phyloP scores from a whole-genome alignment of 2,797 vertebrate species.

The Gadopsis bispinosus region DNA sequence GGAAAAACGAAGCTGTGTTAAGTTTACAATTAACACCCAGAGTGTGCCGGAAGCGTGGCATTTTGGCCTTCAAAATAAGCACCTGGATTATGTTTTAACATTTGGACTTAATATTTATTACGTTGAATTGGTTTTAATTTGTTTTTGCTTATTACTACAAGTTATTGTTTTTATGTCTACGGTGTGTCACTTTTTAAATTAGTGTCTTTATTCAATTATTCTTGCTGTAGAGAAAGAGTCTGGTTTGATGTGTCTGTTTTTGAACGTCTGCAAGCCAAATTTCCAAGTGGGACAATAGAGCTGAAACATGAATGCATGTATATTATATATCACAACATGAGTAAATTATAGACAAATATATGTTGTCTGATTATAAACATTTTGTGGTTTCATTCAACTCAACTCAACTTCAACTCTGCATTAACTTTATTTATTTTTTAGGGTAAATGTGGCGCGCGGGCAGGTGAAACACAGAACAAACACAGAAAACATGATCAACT shows the following conservation, averaged over 20 bases:
- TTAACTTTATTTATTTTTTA: neutral
- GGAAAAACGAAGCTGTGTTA: neutral
- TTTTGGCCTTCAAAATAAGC: conserved; percentile 42
- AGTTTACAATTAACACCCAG: neutral
- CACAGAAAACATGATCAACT: neutral
- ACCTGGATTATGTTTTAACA: no score
- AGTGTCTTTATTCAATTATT: neutral
- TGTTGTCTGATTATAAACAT: neutral
- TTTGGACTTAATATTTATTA: neutral
- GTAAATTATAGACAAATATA: neutral
- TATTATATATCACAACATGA: no score
- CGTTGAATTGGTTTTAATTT: neutral
- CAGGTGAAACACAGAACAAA: neutral
- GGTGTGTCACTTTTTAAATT: neutral
- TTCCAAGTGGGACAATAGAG: no score
- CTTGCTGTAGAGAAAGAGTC: neutral
- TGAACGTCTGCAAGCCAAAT: no score
- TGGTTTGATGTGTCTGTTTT: no score
- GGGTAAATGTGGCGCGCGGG: neutral
- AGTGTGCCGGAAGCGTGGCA: neutral
- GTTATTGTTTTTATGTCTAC: neutral
- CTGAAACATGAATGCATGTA: neutral
- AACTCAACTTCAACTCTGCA: neutral
- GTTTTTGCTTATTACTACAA: neutral
- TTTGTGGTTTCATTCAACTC: neutral